These are phyloP conservation scores for Lagopus leucura DNA, from an alignment of 2,113 vertebrate genomes.

Conservation along the genomic window DNA sequence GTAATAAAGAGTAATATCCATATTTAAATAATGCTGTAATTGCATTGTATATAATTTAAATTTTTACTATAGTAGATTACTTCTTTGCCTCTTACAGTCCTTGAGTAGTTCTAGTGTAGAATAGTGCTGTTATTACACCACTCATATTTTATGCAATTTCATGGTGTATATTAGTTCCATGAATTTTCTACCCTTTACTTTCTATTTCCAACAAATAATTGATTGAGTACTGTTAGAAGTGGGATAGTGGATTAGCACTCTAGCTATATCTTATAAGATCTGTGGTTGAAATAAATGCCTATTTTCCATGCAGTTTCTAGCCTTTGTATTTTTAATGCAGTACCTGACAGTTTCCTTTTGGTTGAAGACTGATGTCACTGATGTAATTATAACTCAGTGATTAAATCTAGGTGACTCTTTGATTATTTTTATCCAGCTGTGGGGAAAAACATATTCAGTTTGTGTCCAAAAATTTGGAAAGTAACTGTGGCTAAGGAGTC, in stretches of 20 bases:
- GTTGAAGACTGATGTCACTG: background rate
- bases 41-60: background rate
- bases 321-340: background rate
- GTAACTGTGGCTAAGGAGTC: background rate
- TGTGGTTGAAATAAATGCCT: background rate
- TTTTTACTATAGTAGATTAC: background rate
- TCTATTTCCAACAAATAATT: background rate
- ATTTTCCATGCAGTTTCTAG: background rate
- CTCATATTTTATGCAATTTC: background rate
- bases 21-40: background rate
- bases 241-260: background rate
- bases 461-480: background rate
- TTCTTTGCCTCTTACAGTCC: background rate
- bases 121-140: background rate
- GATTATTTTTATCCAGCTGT: background rate
- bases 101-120: background rate
- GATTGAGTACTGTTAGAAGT: background rate
- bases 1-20: conserved; percentile 19
- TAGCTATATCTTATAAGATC: background rate
- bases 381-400: background rate
- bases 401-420: background rate
- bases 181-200: background rate
- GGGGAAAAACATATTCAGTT: background rate
- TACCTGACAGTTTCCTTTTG: background rate
- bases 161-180: background rate